Evolutionary conservation across 2,113 vertebrate genomes (phyloP).

Genomic region (Holacanthus passer): DNA sequence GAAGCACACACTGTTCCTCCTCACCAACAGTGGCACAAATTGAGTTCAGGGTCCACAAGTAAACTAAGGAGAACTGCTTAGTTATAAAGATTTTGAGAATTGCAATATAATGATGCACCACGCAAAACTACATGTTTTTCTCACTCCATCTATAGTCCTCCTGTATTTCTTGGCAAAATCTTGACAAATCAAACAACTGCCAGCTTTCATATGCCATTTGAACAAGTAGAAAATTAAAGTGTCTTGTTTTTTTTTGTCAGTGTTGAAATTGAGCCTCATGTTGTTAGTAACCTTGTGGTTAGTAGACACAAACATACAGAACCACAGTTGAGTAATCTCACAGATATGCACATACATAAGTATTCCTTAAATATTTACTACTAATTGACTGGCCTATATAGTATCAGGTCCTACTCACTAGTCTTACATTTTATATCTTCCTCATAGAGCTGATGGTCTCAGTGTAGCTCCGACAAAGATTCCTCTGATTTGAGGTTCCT

Average conservation of each 20-base stretch:
- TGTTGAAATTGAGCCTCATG: not conserved
- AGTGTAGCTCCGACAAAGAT: not conserved
- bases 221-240: not conserved
- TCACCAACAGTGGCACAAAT: not conserved
- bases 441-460: not conserved
- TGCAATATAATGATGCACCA: not conserved
- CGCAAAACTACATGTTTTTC: not conserved
- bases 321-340: not conserved
- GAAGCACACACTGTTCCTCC: conserved; percentile 25
- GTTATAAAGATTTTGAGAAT: not conserved
- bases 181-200: not conserved
- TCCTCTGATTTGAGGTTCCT: not conserved
- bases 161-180: not conserved
- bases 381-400: not conserved
- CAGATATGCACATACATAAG: not conserved
- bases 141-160: not conserved
- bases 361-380: not conserved
- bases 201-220: not conserved
- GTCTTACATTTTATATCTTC: not conserved
- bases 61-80: not conserved
- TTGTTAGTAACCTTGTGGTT: not conserved
- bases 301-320: not conserved
- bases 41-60: not conserved
- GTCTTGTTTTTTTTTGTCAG: not conserved
- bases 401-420: not conserved